Conservation (phyloP, 53 echinoderm and acorn worm genomes). For the Holothuria leucospilota region DNA sequence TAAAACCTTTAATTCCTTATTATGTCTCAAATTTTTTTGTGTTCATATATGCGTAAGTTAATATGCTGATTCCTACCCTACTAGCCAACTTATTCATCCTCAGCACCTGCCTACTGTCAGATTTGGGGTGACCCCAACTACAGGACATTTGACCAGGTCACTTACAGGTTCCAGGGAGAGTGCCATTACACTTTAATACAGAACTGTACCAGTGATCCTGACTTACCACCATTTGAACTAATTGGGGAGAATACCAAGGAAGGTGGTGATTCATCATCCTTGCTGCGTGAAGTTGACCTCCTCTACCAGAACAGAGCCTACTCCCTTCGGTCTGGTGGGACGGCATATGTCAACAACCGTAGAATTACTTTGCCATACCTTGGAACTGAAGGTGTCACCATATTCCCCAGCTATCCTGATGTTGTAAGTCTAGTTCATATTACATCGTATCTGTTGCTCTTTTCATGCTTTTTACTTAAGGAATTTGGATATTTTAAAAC, state of each 20-base stretch:
- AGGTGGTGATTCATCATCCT: constrained; percentile 40
- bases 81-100: neutral
- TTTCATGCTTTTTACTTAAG: no score
- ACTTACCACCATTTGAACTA: constrained; percentile 37
- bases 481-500: no score
- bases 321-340: constrained; percentile 37
- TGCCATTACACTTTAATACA: constrained; percentile 64
- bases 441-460: no score
- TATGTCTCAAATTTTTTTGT: no score
- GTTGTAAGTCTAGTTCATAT: constrained; percentile 52
- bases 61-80: no score
- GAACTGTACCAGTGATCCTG: neutral
- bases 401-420: constrained; percentile 37
- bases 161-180: constrained; percentile 77
- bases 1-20: no score
- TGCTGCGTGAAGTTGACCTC: constrained; percentile 52
- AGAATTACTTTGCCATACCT: constrained; percentile 47
- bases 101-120: constrained; percentile 64
- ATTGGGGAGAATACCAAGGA: constrained; percentile 57
- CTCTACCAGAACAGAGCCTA: constrained; percentile 33
- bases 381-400: constrained; percentile 61
- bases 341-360: constrained; percentile 52
- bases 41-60: no score
- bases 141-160: constrained; percentile 60
- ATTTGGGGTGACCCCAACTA: constrained; percentile 79